These are phyloP conservation scores for Galago senegalensis DNA, from an alignment of 2,797 vertebrate genomes.

Conservation along the genomic window DNA sequence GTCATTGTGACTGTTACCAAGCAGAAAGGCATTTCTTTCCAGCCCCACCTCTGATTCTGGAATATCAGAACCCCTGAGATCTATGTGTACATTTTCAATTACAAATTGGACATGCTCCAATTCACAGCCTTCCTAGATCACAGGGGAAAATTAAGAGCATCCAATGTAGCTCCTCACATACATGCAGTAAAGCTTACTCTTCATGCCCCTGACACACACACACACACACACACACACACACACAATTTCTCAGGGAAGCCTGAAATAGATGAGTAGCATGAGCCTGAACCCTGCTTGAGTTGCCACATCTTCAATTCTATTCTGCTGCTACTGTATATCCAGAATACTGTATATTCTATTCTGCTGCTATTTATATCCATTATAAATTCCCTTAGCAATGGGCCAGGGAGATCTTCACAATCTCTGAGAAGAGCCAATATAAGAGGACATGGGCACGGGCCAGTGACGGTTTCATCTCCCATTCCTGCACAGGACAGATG, in stretches of 20 bases:
- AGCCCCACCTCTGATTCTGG: neutral
- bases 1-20: neutral
- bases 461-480: neutral
- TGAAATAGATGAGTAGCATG: neutral
- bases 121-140: neutral
- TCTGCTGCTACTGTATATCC: neutral
- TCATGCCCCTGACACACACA: too few relatives aligned
- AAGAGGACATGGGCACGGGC: neutral
- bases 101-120: neutral
- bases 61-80: neutral
- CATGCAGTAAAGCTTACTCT: neutral
- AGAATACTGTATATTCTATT: neutral
- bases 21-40: neutral
- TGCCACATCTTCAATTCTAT: neutral
- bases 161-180: neutral
- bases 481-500: neutral
- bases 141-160: neutral
- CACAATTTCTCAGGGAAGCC: neutral
- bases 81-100: neutral
- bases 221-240: neutral
- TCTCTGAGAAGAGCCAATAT: neutral
- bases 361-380: neutral
- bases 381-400: neutral
- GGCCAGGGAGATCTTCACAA: neutral
- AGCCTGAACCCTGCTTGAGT: neutral